Conservation (phyloP, 1,140 invertebrate species). For the Ostrea denselamellosa region DNA sequence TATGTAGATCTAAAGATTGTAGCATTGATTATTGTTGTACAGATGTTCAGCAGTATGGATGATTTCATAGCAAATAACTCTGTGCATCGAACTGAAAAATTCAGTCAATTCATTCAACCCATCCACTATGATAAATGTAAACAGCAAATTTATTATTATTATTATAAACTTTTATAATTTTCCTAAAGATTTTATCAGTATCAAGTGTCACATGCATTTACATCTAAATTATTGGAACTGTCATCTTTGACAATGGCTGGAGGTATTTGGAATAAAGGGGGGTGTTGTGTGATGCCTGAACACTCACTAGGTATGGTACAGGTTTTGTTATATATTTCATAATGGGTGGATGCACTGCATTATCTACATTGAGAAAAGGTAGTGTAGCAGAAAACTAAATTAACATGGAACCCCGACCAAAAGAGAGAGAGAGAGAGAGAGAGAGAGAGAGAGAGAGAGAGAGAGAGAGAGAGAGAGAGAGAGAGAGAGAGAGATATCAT, state of each 20-base stretch:
- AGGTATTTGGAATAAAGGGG: neutral
- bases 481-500: no score
- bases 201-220: neutral
- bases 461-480: no score
- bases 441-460: no score
- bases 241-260: neutral
- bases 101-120: neutral
- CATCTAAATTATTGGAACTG: slow-evolving; percentile 22
- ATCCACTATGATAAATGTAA: neutral
- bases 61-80: neutral
- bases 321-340: neutral
- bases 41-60: neutral
- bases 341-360: slow-evolving; percentile 6
- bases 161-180: neutral
- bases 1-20: neutral
- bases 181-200: slow-evolving; percentile 8
- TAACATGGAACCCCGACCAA: no score
- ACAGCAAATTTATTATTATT: no score
- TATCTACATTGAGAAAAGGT: neutral
- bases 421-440: no score
- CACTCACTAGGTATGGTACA: neutral
- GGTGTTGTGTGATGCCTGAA: neutral
- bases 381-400: neutral
- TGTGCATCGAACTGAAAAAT: neutral
- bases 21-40: neutral